Conservation (phyloP, 2,113 vertebrate species). For the Macaca nemestrina region DNA sequence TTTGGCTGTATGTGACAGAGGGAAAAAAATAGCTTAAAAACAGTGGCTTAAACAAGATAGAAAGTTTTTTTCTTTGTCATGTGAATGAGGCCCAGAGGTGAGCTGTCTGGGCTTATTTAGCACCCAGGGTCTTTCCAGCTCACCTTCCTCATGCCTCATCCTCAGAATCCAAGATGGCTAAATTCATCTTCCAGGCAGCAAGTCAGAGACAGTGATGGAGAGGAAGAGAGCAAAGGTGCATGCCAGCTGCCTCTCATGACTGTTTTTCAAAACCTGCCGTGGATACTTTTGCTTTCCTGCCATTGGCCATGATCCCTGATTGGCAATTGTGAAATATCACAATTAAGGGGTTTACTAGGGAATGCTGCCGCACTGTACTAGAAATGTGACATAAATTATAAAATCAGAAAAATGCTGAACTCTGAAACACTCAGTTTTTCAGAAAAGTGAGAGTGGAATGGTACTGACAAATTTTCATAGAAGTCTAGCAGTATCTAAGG, state of each 20-base stretch:
- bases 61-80: background rate
- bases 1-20: background rate
- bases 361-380: background rate
- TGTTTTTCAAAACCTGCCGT: background rate
- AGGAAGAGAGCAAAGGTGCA: background rate
- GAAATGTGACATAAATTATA: background rate
- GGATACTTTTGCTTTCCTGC: slow-evolving; percentile 46
- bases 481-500: slow-evolving; percentile 34
- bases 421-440: background rate
- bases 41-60: background rate
- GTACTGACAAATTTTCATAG: background rate
- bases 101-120: background rate
- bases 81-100: background rate
- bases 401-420: background rate
- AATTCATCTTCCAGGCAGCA: background rate
- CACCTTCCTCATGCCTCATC: background rate
- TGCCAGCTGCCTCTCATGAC: background rate
- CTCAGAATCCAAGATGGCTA: background rate
- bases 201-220: background rate
- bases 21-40: background rate
- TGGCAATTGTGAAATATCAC: slow-evolving; percentile 47
- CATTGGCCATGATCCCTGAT: slow-evolving; percentile 71
- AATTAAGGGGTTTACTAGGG: background rate
- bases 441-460: background rate
- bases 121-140: rapidly evolving